Evolutionary conservation across 2,888 invertebrate genomes (phyloP).

Genomic region (Parnassius orleans): DNA sequence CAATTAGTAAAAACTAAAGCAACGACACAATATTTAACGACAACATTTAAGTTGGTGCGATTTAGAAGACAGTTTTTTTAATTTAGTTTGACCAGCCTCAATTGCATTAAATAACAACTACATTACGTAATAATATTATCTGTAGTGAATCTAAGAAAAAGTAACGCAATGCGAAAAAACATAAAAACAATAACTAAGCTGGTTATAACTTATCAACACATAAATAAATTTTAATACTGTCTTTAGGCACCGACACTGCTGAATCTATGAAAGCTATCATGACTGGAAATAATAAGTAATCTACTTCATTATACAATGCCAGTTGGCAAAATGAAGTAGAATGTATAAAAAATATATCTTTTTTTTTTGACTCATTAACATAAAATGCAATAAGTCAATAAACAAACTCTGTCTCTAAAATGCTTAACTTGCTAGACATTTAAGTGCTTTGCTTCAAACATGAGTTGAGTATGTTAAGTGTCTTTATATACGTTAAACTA

Average conservation of each 20-base stretch:
- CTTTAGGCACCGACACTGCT: conserved; percentile 15
- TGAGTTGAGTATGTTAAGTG: not conserved
- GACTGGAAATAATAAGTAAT: conserved; percentile 14
- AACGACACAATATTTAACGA: no score
- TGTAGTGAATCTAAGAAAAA: not conserved
- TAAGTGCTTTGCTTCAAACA: not conserved
- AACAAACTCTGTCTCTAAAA: no score
- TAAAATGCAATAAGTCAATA: no score
- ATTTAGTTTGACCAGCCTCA: no score
- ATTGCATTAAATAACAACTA: no score
- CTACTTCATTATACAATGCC: not conserved
- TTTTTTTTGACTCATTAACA: no score
- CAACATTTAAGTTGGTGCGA: no score
- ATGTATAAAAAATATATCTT: no score
- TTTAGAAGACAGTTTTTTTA: no score
- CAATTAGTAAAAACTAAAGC: no score
- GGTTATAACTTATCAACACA: conserved; percentile 13
- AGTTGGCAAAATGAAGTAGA: no score
- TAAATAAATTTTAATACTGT: conserved; percentile 18
- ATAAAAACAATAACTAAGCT: conserved; percentile 1
- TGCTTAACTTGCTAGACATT: no score
- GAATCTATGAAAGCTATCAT: conserved; percentile 7
- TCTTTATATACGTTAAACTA: not conserved
- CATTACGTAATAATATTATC: not conserved
- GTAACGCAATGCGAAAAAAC: not conserved